Conservation (phyloP, 1,140 invertebrate genomes). For the Cepaea nemoralis region DNA sequence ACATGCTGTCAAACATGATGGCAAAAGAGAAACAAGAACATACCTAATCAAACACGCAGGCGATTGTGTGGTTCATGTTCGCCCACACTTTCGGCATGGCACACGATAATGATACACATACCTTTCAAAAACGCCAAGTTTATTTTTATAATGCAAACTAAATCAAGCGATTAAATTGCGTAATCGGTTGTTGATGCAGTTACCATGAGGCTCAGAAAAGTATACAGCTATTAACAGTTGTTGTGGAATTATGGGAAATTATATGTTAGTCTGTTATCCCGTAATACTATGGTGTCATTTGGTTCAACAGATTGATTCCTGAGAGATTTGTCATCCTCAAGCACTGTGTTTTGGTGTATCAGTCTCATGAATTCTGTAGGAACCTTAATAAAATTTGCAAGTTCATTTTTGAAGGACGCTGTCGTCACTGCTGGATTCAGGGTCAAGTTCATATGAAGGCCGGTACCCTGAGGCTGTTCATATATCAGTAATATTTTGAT, state of each 20-base stretch:
- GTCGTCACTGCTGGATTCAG: neutral
- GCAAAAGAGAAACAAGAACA: too few species aligned
- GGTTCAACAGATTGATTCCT: neutral
- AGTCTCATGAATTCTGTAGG: neutral
- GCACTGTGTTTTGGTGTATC: neutral
- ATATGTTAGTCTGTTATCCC: neutral
- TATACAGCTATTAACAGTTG: neutral
- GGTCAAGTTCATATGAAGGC: constrained; percentile 6
- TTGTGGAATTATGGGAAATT: neutral
- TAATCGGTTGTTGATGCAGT: too few species aligned
- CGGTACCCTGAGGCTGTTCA: constrained; percentile 1
- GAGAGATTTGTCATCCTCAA: neutral
- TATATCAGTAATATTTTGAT: neutral
- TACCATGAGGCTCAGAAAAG: neutral
- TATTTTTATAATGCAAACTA: too few species aligned
- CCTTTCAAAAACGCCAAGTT: too few species aligned
- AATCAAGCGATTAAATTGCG: too few species aligned
- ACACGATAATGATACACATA: too few species aligned
- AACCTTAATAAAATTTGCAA: neutral
- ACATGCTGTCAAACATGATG: too few species aligned
- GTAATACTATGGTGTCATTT: neutral
- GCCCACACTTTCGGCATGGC: too few species aligned
- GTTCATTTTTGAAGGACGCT: neutral
- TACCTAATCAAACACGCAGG: too few species aligned
- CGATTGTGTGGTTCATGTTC: too few species aligned